phyloP scores from a whole-genome alignment of 2,797 vertebrate species.

The Meda fulgida region DNA sequence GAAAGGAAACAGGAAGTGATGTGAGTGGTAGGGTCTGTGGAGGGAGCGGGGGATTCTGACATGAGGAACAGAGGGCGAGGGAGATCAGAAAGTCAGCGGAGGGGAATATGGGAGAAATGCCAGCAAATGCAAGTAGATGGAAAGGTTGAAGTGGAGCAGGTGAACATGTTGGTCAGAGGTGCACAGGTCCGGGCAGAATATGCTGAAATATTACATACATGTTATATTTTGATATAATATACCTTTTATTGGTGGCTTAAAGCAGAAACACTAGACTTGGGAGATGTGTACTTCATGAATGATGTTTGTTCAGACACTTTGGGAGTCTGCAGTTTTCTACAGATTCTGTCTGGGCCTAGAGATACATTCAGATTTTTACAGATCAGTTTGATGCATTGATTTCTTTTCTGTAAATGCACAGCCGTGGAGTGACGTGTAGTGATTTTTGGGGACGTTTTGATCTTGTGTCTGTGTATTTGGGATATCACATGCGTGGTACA shows the following conservation, averaged over 20 bases:
- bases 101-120: constrained; percentile 39
- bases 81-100: constrained; percentile 54
- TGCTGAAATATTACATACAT: not conserved
- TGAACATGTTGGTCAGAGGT: constrained; percentile 14
- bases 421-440: not conserved
- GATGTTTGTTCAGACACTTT: not conserved
- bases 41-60: constrained; percentile 58
- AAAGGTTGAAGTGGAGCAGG: constrained; percentile 22
- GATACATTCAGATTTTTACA: not conserved
- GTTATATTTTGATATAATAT: not conserved
- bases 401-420: not conserved
- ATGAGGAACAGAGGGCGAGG: constrained; percentile 33
- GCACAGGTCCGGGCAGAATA: constrained; percentile 30
- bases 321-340: not conserved
- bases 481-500: constrained; percentile 31
- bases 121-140: constrained; percentile 35
- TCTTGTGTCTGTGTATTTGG: not conserved
- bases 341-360: not conserved
- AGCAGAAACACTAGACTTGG: not conserved
- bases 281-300: not conserved
- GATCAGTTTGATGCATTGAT: not conserved
- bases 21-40: constrained; percentile 45
- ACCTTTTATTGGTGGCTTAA: not conserved
- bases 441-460: not conserved
- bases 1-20: constrained; percentile 49